Evolutionary conservation across 2,797 vertebrate species (phyloP), one percentile per base, ranked within the genome.

Genomic region (Botia kubotai): DNA sequence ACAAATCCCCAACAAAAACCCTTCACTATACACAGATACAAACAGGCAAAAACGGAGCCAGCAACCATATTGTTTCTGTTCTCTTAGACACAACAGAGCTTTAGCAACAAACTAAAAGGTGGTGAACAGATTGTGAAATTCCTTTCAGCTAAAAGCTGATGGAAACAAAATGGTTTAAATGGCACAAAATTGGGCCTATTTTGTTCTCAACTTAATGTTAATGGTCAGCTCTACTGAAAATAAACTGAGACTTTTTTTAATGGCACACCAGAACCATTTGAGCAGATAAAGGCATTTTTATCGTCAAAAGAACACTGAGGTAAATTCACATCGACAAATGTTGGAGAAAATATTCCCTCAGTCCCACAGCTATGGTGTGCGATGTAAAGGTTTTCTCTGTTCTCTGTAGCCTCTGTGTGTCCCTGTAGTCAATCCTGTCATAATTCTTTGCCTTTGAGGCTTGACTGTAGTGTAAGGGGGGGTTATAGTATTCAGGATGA

Each of bases 371-470:
- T 57, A 66, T 6, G 36, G 67, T 33, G 17, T 6, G 72, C 23
- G 58, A 80, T 16, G 4, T 55, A 72, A 72, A 67, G 71, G 52
- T 50, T 75, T 26, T 43, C 23, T 75, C 79, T 60, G 79, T 69
- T 80, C 39, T 58, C 43, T 60, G 53, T 33, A 17, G 62, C 71
- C 50, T 68, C 69, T 43, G 33, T 55, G 77, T 53, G 69, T 72
- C 78, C 71, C 72, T 75, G 71, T 39, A 80, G 79, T 66, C 19
- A 5, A 68, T 80, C 63, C 71, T 67, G 72, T 75, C 71, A 75
- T 74, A 48, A 48, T 67, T 80, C 62, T 68, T 26, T 74, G 62
- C 52, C 52, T 75, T 53, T 14, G 43, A 69, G 72, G 43, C 63
- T n/a, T 73, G 70, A 72, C 53, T 63, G 58, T 60, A 53, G 19